Base-by-base conservation (phyloP, 2,797 vertebrate species). In the Protosalanx chinensis region DNA sequence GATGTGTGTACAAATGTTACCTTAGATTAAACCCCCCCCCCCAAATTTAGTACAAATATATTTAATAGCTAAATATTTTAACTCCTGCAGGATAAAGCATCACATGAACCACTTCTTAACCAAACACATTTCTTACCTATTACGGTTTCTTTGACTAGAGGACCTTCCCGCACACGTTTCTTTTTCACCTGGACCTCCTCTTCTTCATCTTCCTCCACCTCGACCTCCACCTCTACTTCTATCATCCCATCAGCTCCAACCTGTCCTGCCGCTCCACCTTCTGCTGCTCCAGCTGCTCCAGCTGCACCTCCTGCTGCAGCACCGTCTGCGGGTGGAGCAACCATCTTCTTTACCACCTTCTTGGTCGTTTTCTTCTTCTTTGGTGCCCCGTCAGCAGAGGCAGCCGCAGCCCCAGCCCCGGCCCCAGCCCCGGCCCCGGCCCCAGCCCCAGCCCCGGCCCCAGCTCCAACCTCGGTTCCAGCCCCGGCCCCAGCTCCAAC, bases 111-210 rank as follows among this genome's bases (percentile, higher is more conserved):
- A 51, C 27, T 1, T 59, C 10, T 62, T 3, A 72, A 2, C 2
- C 23, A 1, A 70, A 33, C 51, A 1, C 10, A 56, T 73, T 63
- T 67, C 89, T 91, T 89, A 91, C 91, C 92, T 89, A 62, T 73
- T 3, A 81, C 77, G 60, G 85, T 84, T 0, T 92, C 90, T 71
- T 84, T 67, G 68, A 87, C 77, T 49, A 91, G 84, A 67, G 78
- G 77, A 51, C 85, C 88, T 13, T 67, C 76, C 86, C 59, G 76
- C 1, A 32, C 70, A 13, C 74, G 83, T 57, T 82, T 93, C 64
- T 60, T 88, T 30, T 37, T 73, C 80, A 76, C 79, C 5, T 33
- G 53, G 68, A 61, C 68, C 72, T n/a, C 46, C 72, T 41, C 75
- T 32, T 37, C 77, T 32, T 37, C 70, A 18, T 18, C 79, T 4